Evolutionary conservation across 2,888 invertebrate genomes (phyloP), one percentile per base, ranked within the genome.

Genomic region (Syrista parreyssii): DNA sequence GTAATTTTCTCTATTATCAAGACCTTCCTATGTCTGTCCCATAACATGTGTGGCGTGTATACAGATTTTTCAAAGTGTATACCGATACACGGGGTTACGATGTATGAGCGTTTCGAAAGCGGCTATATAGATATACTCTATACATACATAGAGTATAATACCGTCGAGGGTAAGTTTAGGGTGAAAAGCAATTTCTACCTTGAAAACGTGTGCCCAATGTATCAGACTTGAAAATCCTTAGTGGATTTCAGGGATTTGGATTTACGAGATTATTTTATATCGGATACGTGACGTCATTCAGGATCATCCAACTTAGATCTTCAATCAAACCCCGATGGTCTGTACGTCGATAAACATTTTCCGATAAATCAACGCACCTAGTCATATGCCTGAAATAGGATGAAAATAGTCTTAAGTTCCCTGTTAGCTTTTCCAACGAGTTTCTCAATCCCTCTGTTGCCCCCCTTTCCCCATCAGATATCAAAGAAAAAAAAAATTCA

Each of bases 151-250:
- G 23, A 15, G 15, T 55, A 23, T 55, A 55, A 55, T 55, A 55
- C 40, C 6, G 23, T 55, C 40, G 76, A 74, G 35, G 34, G 71
- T 68, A 75, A 78, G 68, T 79, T 77, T 55, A 36, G 68, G 73
- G 76, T 76, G 74, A 77, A 77, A 82, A 75, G 68, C 81, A 79
- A 80, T 81, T 79, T 81, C 82, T 55, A 23, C 40, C 23, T 55
- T 55, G 40, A 6, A 6, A 55, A 55, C 40, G 40, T 55, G 40
- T 2, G 15, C 40, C 1, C 15, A 4, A 55, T 55, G 23, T 55
- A 23, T 55, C 40, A 23, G 40, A 23, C 40, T 55, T 55, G 40
- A 55, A 55, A 55, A 55, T 55, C 40, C 40, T 55, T 15, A 55
- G 9, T 23, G 40, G 40, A 23, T 55, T 55, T 23, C 15, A 23